These are phyloP conservation scores for Dipodomys merriami DNA, from an alignment of 2,113 vertebrate species.

Conservation along the genomic window DNA sequence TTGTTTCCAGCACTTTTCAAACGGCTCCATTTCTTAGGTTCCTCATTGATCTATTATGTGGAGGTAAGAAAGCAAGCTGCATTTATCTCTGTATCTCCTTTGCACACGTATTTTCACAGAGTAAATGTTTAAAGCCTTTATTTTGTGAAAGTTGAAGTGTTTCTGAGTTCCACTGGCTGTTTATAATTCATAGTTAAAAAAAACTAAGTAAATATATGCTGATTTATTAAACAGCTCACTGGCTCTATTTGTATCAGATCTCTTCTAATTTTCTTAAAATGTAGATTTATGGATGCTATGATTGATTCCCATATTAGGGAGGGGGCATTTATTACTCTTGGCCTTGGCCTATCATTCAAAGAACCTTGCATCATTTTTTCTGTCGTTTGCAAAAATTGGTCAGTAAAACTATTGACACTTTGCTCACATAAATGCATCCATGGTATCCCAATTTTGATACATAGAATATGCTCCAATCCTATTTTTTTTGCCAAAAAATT, in stretches of 20 bases:
- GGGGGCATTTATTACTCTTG: neutral
- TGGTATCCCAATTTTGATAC: constrained; percentile 7
- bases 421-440: constrained; percentile 2
- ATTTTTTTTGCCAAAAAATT: neutral
- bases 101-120: neutral
- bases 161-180: neutral
- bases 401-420: constrained; percentile 1
- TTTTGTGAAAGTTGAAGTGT: neutral
- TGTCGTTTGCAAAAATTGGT: neutral
- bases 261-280: neutral
- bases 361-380: neutral
- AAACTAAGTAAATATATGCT: neutral
- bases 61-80: neutral
- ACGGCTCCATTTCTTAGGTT: neutral
- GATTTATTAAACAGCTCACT: neutral
- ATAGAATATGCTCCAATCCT: neutral
- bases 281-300: neutral
- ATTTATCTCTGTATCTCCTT: neutral
- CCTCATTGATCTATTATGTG: neutral
- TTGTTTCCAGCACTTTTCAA: neutral
- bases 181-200: neutral
- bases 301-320: neutral
- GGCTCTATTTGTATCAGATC: neutral
- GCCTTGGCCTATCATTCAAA: neutral
- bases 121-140: neutral